These are phyloP conservation scores for Saccopteryx leptura DNA, from an alignment of 2,113 vertebrate species.

Conservation along the genomic window DNA sequence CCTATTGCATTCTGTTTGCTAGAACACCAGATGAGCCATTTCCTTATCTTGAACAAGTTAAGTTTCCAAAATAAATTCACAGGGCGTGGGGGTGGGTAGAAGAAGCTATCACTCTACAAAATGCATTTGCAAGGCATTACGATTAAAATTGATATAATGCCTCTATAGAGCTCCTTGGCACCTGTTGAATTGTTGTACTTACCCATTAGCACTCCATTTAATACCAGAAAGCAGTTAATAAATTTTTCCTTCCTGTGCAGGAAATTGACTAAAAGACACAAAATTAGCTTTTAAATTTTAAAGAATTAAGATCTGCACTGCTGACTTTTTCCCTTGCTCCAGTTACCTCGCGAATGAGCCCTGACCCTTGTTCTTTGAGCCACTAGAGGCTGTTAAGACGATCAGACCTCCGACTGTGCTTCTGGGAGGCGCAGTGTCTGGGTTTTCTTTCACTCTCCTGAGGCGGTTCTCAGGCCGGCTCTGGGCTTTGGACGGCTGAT, in stretches of 20 bases:
- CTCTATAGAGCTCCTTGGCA: constrained; percentile 89
- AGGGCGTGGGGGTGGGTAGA: neutral
- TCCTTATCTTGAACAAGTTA: constrained; percentile 58
- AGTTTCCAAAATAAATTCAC: constrained; percentile 78
- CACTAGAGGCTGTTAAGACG: constrained; percentile 73
- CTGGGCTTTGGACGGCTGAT: constrained; percentile 84
- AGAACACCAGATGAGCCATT: neutral
- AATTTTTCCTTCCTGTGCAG: constrained; percentile 91
- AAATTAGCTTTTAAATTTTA: constrained; percentile 94
- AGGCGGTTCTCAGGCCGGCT: constrained; percentile 84
- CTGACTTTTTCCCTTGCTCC: constrained; percentile 84
- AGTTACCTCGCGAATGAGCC: constrained; percentile 85
- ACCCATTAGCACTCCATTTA: constrained; percentile 92
- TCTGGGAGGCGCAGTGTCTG: constrained; percentile 79
- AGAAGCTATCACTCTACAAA: constrained; percentile 70
- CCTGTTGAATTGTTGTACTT: constrained; percentile 92
- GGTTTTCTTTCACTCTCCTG: constrained; percentile 81
- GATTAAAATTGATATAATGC: constrained; percentile 92
- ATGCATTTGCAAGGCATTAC: constrained; percentile 80
- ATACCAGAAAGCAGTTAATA: constrained; percentile 91
- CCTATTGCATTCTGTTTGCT: constrained; percentile 11
- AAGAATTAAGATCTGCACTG: constrained; percentile 91
- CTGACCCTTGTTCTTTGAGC: constrained; percentile 71
- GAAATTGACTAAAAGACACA: constrained; percentile 93
- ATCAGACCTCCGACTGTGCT: constrained; percentile 69